A percentile compares a stretch with the other conserved stretches of the same genome.
These are phyloP conservation scores for Spheniscus mendiculus DNA, from an alignment of 2,113 vertebrate species.

Conservation along the genomic window DNA sequence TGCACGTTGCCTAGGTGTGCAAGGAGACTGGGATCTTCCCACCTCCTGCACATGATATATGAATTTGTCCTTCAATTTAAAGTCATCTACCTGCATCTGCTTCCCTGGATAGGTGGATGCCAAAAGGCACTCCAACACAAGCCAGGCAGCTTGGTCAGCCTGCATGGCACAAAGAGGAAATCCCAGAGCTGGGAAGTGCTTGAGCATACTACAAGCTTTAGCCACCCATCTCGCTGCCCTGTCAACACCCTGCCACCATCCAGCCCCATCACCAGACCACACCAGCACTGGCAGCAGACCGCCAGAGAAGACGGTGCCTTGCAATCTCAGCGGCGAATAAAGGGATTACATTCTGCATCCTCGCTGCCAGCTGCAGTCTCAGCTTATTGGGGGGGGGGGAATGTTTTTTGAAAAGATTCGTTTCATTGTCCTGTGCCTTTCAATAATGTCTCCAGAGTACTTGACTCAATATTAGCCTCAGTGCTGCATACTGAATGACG, in stretches of 20 bases:
- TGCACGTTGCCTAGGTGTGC: accelerated
- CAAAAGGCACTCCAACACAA: not conserved
- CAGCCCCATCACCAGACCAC: not conserved
- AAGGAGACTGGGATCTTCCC: not conserved
- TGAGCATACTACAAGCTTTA: not conserved
- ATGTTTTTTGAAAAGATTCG: not conserved
- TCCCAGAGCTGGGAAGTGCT: not conserved
- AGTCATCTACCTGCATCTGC: not conserved
- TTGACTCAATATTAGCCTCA: not conserved
- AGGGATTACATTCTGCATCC: not conserved
- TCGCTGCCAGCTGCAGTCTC: not conserved
- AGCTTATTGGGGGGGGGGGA: not conserved
- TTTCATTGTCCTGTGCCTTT: not conserved
- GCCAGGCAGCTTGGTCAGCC: not conserved
- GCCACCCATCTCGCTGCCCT: not conserved
- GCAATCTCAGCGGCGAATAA: not conserved
- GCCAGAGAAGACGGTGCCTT: not conserved
- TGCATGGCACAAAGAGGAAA: not conserved
- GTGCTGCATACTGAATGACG: not conserved
- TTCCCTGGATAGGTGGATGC: not conserved
- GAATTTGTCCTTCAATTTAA: not conserved
- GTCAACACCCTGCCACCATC: not conserved
- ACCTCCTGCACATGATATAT: not conserved
- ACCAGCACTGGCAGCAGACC: not conserved
- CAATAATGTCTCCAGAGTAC: not conserved